phyloP scores from a whole-genome alignment of 1,140 invertebrate genomes.

The Scaptomyza hsui region DNA sequence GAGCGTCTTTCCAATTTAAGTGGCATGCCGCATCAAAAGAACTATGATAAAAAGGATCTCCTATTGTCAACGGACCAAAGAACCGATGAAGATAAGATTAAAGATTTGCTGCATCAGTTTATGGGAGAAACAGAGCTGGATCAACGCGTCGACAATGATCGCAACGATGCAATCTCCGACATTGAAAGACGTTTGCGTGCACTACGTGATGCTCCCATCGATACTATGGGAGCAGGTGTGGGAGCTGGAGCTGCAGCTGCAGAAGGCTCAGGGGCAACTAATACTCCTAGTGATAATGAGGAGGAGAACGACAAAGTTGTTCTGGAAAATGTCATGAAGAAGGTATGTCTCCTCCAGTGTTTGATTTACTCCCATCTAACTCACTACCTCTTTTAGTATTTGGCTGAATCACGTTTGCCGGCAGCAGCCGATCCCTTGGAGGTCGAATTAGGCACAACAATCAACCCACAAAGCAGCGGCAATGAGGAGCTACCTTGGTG shows the following conservation, averaged over 20 bases:
- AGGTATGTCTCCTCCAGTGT: conserved; percentile 44
- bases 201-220: conserved; percentile 76
- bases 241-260: background rate
- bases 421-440: conserved; percentile 61
- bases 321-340: conserved; percentile 81
- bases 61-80: conserved; percentile 83
- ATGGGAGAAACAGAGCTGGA: conserved; percentile 86
- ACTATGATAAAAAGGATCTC: conserved; percentile 74
- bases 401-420: conserved; percentile 70
- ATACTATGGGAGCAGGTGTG: background rate
- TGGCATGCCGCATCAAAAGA: conserved; percentile 83
- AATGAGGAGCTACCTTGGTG: conserved; percentile 90
- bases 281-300: conserved; percentile 83
- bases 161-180: conserved; percentile 85
- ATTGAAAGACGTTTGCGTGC: conserved; percentile 84
- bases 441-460: conserved; percentile 41
- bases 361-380: background rate
- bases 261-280: conserved; percentile 45
- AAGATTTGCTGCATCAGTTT: conserved; percentile 87
- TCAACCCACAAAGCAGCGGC: conserved; percentile 5
- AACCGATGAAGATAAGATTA: conserved; percentile 87
- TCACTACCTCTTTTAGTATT: conserved; percentile 40
- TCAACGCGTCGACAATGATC: conserved; percentile 79
- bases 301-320: conserved; percentile 83
- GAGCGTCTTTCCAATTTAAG: conserved; percentile 86